Conservation (phyloP, 1,140 invertebrate species). For the Holotrichia oblita region DNA sequence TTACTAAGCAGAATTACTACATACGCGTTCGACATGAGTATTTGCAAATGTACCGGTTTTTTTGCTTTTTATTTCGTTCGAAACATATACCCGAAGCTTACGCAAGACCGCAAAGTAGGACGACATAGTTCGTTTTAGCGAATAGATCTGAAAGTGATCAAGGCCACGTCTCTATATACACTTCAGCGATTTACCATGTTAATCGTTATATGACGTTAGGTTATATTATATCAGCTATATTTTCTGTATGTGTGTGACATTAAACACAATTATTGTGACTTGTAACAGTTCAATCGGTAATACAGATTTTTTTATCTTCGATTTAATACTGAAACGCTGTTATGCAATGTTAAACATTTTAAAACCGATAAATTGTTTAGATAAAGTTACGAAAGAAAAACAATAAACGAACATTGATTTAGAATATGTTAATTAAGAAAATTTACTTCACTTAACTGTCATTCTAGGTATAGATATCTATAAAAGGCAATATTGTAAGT, state of each 20-base stretch:
- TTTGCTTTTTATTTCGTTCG: not conserved
- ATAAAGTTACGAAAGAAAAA: too few species aligned
- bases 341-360: too few species aligned
- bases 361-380: too few species aligned
- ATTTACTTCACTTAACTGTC: too few species aligned
- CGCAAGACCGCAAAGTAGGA: slow-evolving; percentile 19
- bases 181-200: not conserved
- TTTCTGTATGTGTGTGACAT: not conserved
- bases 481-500: too few species aligned
- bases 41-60: not conserved
- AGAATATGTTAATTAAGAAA: too few species aligned
- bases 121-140: slow-evolving; percentile 26
- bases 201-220: not conserved
- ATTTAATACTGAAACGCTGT: too few species aligned
- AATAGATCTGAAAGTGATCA: slow-evolving; percentile 35
- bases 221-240: too few species aligned
- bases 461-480: too few species aligned
- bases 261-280: not conserved
- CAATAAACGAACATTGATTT: too few species aligned
- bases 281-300: slow-evolving; percentile 5
- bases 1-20: not conserved
- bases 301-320: too few species aligned
- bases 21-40: not conserved
- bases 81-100: not conserved
- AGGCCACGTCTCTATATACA: not conserved